A percentile compares a stretch with the other conserved stretches of the same genome.
These are phyloP conservation scores for Myanophis thanlyinensis DNA, from an alignment of 2,113 vertebrate species.

Conservation along the genomic window DNA sequence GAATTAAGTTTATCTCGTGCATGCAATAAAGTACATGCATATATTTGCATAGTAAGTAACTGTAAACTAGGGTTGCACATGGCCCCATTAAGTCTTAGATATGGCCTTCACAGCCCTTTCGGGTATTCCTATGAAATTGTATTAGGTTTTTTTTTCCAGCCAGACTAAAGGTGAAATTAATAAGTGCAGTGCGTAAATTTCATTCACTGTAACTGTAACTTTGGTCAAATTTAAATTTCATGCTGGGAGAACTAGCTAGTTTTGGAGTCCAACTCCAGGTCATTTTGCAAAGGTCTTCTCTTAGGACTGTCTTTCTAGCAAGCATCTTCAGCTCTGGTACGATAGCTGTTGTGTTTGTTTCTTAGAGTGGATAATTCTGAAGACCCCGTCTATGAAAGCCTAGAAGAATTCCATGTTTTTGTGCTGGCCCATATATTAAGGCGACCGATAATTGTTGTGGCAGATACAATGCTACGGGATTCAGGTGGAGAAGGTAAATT, in stretches of 20 bases:
- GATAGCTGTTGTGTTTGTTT: slow-evolving; percentile 23
- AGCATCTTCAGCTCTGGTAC: accelerated
- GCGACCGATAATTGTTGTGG: slow-evolving; percentile 94
- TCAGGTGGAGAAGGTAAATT: slow-evolving; percentile 92
- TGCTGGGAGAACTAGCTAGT: background rate
- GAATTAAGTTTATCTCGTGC: background rate
- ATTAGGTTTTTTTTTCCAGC: background rate
- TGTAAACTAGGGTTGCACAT: background rate
- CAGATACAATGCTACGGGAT: slow-evolving; percentile 95
- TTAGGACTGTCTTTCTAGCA: background rate
- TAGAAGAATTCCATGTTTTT: slow-evolving; percentile 98
- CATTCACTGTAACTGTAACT: background rate
- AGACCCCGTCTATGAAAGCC: slow-evolving; percentile 96
- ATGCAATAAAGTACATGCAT: background rate
- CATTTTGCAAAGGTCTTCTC: background rate
- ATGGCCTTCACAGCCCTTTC: background rate
- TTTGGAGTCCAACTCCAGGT: background rate
- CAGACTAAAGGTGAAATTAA: background rate
- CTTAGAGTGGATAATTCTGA: slow-evolving; percentile 91
- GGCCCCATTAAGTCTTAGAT: background rate
- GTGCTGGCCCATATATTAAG: slow-evolving; percentile 93
- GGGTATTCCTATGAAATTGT: background rate
- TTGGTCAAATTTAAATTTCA: background rate
- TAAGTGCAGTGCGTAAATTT: background rate
- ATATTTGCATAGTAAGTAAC: background rate